Percentiles rank a stretch among this genome's conserved stretches.
These are phyloP conservation scores for Pristionchus maxplancki DNA, from an alignment of 2,888 invertebrate genomes.

Conservation along the genomic window DNA sequence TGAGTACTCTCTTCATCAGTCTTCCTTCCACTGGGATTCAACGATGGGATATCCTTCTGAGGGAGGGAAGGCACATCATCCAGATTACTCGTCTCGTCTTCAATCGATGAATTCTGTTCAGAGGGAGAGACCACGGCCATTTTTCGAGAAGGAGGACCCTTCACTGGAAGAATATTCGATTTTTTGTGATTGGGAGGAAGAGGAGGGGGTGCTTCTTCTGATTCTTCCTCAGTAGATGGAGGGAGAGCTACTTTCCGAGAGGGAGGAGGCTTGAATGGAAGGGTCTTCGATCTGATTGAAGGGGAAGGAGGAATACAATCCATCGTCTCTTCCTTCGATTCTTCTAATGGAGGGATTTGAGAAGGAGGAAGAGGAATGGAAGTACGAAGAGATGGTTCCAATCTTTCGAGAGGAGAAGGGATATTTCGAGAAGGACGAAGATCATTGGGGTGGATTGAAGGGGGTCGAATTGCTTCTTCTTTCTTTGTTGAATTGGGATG, in stretches of 20 bases:
- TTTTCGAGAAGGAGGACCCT: neutral
- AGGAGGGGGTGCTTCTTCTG: neutral
- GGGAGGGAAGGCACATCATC: constrained; percentile 26
- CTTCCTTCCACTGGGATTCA: neutral
- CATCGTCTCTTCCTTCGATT: constrained; percentile 2
- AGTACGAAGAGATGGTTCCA: constrained; percentile 22
- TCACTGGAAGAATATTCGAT: neutral
- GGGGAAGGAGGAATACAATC: neutral
- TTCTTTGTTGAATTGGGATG: constrained; percentile 31
- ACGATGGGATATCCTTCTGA: constrained; percentile 18
- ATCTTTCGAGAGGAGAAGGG: neutral
- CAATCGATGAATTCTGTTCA: neutral
- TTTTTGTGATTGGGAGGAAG: neutral
- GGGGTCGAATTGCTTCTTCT: neutral
- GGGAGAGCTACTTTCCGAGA: neutral
- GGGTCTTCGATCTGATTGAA: neutral
- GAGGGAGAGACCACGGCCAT: neutral
- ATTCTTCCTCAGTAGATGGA: neutral
- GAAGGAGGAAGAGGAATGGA: constrained; percentile 17
- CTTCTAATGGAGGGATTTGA: neutral
- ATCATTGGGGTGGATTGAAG: constrained; percentile 9
- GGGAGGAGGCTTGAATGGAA: neutral
- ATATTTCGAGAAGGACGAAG: neutral
- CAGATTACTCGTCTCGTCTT: constrained; percentile 38
- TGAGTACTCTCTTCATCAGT: constrained; percentile 30